Base-by-base conservation (phyloP, 2,113 vertebrate genomes). In the Macquaria ambigua region DNA sequence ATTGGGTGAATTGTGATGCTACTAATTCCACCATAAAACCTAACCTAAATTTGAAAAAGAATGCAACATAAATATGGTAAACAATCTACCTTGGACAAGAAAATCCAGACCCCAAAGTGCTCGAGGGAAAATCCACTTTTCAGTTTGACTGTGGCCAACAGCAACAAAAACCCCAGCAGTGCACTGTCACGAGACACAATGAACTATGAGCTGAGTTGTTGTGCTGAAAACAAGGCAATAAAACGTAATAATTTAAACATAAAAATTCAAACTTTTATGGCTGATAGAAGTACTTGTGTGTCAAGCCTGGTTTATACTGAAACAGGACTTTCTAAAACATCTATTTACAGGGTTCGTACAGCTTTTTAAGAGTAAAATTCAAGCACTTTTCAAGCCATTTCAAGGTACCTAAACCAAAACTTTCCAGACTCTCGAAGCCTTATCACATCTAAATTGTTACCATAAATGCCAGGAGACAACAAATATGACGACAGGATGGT, bases 51-150 rank as follows among this genome's bases (percentile, higher is more conserved):
- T 66, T 8, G 20, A 21, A 12, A 63, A 23, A 0, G 3, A 46
- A 28, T 25, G 1, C 23, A 3, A 25, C 52, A 37, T 2, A 37
- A 37, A 37, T 5, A 37, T 69, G 25, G 8, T 23, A 0, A 50
- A 39, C 0, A 15, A 93, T 96, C 95, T 34, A 99, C 98, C 98
- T 99, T 98, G 7, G 98, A 96, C 75, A 98, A 39, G 82, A 98
- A 97, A 69, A 87, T 95, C 97, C 97, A 99, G n/a, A 96, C 90
- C 64, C 95, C 91, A 50, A 95, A 96, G 67, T 98, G 97, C 70
- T 96, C 95, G 4, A 96, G 88, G 69, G 97, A 93, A 75, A 96
- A 85, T 53, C 92, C 93, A 63, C 88, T 96, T 92, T 96, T 97
- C 61, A 99, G 82, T 92, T 96, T 98, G 74, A 96, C 94, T 15